Conservation (phyloP, 2,113 vertebrate genomes). For the Sakesphorus luctuosus region DNA sequence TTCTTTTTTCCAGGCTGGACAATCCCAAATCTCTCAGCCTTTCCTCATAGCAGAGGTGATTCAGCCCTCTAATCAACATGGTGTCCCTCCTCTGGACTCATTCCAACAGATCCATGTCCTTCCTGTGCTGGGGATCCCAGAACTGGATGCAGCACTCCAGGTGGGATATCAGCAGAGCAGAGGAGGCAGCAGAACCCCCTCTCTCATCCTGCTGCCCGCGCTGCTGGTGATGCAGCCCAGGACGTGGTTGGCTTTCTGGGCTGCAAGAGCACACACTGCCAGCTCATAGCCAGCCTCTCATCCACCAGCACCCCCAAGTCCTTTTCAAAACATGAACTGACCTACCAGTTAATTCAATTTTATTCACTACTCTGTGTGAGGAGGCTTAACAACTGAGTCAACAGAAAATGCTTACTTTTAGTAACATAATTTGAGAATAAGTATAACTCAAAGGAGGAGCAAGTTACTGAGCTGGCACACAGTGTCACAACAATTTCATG, state of each 20-base stretch:
- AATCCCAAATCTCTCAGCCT: background rate
- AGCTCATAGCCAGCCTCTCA: background rate
- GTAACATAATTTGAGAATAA: background rate
- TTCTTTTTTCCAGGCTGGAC: background rate
- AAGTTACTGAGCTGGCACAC: background rate
- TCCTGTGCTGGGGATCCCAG: background rate
- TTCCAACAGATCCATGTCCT: background rate
- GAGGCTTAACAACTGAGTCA: background rate
- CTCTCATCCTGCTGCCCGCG: fast-evolving
- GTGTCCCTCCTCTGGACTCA: background rate
- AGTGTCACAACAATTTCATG: background rate
- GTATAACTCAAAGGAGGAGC: background rate
- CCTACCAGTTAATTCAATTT: background rate
- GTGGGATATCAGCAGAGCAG: background rate
- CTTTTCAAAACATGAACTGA: background rate
- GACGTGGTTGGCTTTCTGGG: background rate
- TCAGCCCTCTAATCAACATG: background rate
- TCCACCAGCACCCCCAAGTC: background rate
- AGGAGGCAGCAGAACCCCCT: background rate
- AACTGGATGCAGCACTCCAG: background rate
- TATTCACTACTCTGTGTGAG: background rate
- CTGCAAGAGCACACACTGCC: background rate
- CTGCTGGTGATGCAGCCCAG: background rate
- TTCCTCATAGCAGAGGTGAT: background rate
- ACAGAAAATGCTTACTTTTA: background rate